phyloP scores from a whole-genome alignment of 1,140 invertebrate species.

The Pomacea maculata region DNA sequence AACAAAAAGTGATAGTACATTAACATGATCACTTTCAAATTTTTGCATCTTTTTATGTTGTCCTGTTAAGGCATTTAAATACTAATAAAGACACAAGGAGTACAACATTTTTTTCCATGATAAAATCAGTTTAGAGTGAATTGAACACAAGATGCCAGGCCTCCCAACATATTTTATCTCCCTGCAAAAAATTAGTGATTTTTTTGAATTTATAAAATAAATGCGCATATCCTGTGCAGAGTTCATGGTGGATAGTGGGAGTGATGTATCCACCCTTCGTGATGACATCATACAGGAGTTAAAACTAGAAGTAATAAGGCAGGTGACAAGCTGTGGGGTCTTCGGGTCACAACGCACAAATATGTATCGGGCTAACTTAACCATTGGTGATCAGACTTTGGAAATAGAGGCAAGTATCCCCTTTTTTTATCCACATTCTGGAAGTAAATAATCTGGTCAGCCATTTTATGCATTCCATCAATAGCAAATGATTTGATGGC shows the following conservation, averaged over 20 bases:
- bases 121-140: no score
- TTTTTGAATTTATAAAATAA: no score
- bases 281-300: conserved; percentile 49
- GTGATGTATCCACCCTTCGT: conserved; percentile 61
- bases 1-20: no score
- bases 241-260: conserved; percentile 64
- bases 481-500: neutral
- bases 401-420: conserved; percentile 50
- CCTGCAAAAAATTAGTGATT: no score
- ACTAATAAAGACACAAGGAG: no score
- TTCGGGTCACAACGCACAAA: conserved; percentile 56
- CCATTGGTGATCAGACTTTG: conserved; percentile 49
- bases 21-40: no score
- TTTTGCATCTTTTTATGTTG: no score
- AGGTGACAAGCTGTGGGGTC: conserved; percentile 57
- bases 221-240: conserved; percentile 39
- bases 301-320: conserved; percentile 54
- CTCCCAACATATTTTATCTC: no score
- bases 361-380: conserved; percentile 53
- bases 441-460: neutral
- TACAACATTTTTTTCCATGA: no score
- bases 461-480: neutral
- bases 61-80: no score
- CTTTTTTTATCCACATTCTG: no score
- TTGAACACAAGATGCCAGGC: no score